Conservation (phyloP, 2,113 vertebrate genomes). For the Sturnus vulgaris region DNA sequence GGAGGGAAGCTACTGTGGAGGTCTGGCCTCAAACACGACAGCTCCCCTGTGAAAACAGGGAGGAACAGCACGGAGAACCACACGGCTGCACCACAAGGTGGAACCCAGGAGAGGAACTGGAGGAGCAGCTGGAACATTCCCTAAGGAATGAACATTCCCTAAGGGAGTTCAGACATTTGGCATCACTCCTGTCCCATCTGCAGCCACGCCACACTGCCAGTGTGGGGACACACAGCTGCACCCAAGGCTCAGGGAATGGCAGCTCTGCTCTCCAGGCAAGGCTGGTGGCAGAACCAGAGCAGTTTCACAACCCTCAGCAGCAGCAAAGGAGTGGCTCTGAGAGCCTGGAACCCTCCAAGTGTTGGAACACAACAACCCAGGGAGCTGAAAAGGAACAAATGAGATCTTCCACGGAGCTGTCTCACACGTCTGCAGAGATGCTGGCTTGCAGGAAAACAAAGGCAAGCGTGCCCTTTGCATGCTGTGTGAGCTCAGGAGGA, state of each 20-base stretch:
- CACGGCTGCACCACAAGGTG: fast-evolving
- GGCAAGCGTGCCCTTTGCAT: fast-evolving
- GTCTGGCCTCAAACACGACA: background rate
- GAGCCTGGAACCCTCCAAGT: background rate
- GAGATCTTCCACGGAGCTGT: background rate
- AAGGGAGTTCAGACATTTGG: background rate
- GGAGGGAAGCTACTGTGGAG: background rate
- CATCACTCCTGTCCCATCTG: fast-evolving
- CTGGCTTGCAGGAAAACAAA: background rate
- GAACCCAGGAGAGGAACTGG: background rate
- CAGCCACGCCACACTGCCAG: background rate
- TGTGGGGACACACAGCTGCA: background rate
- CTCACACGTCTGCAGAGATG: background rate
- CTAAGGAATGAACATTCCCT: background rate
- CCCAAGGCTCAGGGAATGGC: background rate
- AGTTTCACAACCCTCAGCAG: background rate
- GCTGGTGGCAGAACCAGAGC: background rate
- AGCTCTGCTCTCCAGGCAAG: background rate
- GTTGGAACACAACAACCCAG: background rate
- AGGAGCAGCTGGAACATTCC: background rate
- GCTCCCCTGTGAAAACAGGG: fast-evolving
- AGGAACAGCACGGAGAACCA: background rate
- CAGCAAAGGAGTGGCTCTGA: background rate
- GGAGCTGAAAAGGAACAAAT: background rate
- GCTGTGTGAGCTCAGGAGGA: background rate